Evolutionary conservation across 1,140 invertebrate species (phyloP).

Genomic region (Calosoma granatense): DNA sequence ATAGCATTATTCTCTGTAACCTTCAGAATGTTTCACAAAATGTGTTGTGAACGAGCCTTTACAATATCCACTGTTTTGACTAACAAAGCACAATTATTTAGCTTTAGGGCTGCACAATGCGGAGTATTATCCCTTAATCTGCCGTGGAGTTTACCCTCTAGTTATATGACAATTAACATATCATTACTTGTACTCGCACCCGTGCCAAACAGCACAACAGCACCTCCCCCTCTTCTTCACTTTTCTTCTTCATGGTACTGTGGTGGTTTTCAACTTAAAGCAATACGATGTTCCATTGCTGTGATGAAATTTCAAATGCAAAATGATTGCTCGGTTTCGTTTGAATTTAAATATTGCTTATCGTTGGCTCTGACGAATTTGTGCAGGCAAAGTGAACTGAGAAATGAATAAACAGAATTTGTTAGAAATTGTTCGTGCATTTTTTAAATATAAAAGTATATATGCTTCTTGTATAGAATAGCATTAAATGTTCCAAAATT

Average conservation of each 20-base stretch:
- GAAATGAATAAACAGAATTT: no score
- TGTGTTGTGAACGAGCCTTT: neutral
- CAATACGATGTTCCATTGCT: constrained; percentile 10
- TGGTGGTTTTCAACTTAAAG: no score
- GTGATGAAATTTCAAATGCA: constrained; percentile 12
- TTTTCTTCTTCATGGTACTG: no score
- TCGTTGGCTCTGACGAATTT: constrained; percentile 8
- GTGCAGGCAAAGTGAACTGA: constrained; percentile 14
- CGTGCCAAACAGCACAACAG: constrained; percentile 13
- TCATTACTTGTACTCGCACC: constrained; percentile 15
- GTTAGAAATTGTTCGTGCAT: no score
- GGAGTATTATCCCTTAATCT: neutral
- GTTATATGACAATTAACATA: constrained; percentile 18
- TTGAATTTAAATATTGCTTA: constrained; percentile 3
- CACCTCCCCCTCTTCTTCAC: no score
- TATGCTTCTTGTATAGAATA: no score
- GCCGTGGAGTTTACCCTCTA: constrained; percentile 10
- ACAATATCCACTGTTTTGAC: neutral
- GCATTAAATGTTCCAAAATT: no score
- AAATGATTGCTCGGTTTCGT: neutral
- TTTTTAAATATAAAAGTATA: no score
- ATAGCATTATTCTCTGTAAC: neutral
- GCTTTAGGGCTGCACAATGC: neutral
- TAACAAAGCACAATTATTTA: neutral
- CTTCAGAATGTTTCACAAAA: neutral